phyloP scores from a whole-genome alignment of 2,888 invertebrate genomes.

The Dynastes grantii region DNA sequence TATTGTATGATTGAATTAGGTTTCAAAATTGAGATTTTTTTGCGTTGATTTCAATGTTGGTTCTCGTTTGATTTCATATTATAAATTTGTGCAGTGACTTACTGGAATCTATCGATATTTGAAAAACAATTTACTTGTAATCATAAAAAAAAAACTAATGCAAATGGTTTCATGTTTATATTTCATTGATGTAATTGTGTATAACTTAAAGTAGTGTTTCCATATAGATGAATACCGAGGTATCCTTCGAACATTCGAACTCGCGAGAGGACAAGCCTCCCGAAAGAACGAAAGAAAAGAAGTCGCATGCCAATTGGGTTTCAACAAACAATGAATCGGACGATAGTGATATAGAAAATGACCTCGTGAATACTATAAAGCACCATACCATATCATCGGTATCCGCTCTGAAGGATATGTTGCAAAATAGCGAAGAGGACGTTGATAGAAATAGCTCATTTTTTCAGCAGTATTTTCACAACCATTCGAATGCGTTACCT shows the following conservation, averaged over 20 bases:
- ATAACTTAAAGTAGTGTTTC: conserved; percentile 9
- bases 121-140: neutral
- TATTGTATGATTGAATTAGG: too few species aligned
- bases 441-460: conserved; percentile 76
- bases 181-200: conserved; percentile 2
- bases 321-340: conserved; percentile 62
- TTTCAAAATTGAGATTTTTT: too few species aligned
- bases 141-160: neutral
- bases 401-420: conserved; percentile 79
- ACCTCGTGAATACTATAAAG: conserved; percentile 78
- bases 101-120: neutral
- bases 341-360: conserved; percentile 76
- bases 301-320: conserved; percentile 41
- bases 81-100: neutral
- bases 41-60: too few species aligned
- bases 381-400: conserved; percentile 81
- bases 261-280: conserved; percentile 44
- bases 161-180: conserved; percentile 24
- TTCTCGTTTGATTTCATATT: neutral
- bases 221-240: conserved; percentile 60
- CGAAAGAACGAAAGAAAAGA: conserved; percentile 50
- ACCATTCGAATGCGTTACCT: conserved; percentile 81
- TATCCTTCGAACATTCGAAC: conserved; percentile 54
- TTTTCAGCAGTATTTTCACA: conserved; percentile 83
- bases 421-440: conserved; percentile 73